Base-by-base conservation (phyloP, 2,113 vertebrate genomes). In the Mus spicilegus region DNA sequence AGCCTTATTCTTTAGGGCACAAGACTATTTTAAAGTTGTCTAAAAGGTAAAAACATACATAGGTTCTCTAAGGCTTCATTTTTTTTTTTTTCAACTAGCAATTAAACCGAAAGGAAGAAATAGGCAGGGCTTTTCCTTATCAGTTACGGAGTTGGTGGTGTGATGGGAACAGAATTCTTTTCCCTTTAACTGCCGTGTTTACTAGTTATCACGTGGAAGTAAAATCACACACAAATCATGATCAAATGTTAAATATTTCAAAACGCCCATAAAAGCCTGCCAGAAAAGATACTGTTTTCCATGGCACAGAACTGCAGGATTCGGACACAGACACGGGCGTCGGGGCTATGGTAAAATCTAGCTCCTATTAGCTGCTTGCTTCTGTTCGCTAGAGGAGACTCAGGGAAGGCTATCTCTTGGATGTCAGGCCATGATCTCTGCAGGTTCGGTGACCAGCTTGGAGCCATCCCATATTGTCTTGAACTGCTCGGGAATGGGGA, bases 401-500 rank as follows among this genome's bases (percentile, higher is more conserved):
- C 0, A 0, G 2, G 95, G 88, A 91, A 93, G 93, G 90, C 28
- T 56, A 4, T 88, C 96, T 94, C 3, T 26, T 0, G 93, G 94
- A 95, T 75, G 87, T 99, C 98, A 99, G 91, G 98, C 99, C 97
- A 99, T 99, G 6, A 99, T 99, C 98, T 99, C 99, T 75, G 99
- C 99, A 91, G 99, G 99, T 96, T 99, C 99, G 90, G 99, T 99
- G 98, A 99, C 98, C 98, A 99, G 97, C 97, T 99, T 99, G 96
- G 99, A 99, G 90, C 99, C 99, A 89, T 99, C 98, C 99, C 99
- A 99, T 11, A 99, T 96, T 6, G 99, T 99, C 99, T 99, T 99
- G 98, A 99, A 99, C 99, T 99, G 99, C 98, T 99, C 99, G 16
- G 99, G 99, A 97, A 99, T 98, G 7, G 99, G 99, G 97, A 99